phyloP scores from a whole-genome alignment of 2,113 vertebrate genomes.

The Labeo rohita region DNA sequence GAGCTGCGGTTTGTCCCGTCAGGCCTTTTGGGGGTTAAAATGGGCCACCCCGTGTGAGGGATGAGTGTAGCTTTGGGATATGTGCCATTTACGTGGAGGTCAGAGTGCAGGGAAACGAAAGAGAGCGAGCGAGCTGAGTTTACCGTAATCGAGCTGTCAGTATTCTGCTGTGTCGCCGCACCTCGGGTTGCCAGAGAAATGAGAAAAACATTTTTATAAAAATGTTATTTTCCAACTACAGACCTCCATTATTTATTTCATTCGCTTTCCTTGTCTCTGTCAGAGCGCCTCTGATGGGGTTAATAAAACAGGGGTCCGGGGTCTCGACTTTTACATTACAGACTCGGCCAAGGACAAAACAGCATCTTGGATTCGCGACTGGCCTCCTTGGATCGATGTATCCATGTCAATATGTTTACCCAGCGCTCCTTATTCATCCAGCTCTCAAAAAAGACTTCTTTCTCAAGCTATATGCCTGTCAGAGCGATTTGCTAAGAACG shows the following conservation, averaged over 20 bases:
- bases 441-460: background rate
- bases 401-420: slow-evolving; percentile 67
- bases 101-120: background rate
- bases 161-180: slow-evolving; percentile 76
- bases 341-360: background rate
- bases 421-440: slow-evolving; percentile 56
- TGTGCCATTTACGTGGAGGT: slow-evolving; percentile 75
- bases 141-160: slow-evolving; percentile 93
- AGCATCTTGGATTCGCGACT: slow-evolving; percentile 10
- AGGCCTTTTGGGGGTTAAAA: slow-evolving; percentile 73
- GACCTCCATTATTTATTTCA: slow-evolving; percentile 70
- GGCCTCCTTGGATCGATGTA: slow-evolving; percentile 56
- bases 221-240: slow-evolving; percentile 69
- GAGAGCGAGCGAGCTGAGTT: slow-evolving; percentile 64
- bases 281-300: slow-evolving; percentile 63
- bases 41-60: slow-evolving; percentile 72
- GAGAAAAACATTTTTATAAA: slow-evolving; percentile 82
- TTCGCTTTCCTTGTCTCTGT: slow-evolving; percentile 57
- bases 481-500: background rate
- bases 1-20: background rate
- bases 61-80: slow-evolving; percentile 82
- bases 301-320: slow-evolving; percentile 56
- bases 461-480: background rate
- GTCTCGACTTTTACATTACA: background rate
- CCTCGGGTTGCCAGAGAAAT: slow-evolving; percentile 78